Percentiles rank a stretch among this genome's conserved stretches.
These are phyloP conservation scores for Antitype chi DNA, from an alignment of 2,888 invertebrate species.

Conservation along the genomic window DNA sequence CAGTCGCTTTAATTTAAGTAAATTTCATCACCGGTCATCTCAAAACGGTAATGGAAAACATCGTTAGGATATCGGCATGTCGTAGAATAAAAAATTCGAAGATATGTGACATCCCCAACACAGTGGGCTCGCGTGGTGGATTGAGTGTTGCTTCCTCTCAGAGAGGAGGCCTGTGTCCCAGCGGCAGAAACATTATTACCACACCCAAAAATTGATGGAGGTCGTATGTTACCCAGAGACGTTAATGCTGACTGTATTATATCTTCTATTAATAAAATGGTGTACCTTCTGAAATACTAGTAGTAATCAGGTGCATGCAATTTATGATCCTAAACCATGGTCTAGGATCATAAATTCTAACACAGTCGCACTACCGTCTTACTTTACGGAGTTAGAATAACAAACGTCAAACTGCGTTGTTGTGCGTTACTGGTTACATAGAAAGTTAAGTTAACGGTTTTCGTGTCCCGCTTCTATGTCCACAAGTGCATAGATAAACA, in stretches of 20 bases:
- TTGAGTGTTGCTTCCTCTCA: neutral
- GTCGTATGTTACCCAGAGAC: no score
- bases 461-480: conserved; percentile 44
- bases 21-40: no score
- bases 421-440: conserved; percentile 38
- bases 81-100: no score
- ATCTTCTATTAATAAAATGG: no score
- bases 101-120: no score
- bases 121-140: neutral
- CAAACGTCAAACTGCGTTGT: conserved; percentile 11
- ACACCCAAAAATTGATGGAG: no score
- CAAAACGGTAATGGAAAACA: no score
- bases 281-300: no score
- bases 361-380: conserved; percentile 30
- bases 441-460: conserved; percentile 52
- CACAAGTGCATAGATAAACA: conserved; percentile 29
- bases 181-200: neutral
- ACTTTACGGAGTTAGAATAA: conserved; percentile 36
- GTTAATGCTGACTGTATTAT: no score
- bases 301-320: neutral
- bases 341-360: neutral
- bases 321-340: no score
- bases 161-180: neutral
- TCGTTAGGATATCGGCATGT: no score
- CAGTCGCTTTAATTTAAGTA: no score